These are phyloP conservation scores for Mystacides longicornis DNA, from an alignment of 2,888 invertebrate genomes.

Conservation along the genomic window DNA sequence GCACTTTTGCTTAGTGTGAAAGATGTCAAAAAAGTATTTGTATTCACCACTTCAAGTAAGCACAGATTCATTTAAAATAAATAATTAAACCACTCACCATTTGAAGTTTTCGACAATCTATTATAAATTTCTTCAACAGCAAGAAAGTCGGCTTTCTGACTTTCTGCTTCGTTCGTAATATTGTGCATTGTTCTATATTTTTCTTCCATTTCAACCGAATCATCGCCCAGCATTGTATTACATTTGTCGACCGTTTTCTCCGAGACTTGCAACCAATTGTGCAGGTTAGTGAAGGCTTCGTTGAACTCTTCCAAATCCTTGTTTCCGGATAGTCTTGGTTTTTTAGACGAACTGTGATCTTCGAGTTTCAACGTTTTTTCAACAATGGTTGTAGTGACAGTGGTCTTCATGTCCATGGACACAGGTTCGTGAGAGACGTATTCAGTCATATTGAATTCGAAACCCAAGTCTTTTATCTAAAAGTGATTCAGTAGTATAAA, in stretches of 20 bases:
- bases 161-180: slow-evolving; percentile 41
- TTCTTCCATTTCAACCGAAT: slow-evolving; percentile 32
- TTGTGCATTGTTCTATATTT: slow-evolving; percentile 30
- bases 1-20: too few relatives aligned
- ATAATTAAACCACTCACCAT: slow-evolving; percentile 29
- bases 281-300: slow-evolving; percentile 34
- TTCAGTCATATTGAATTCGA: slow-evolving; percentile 41
- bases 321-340: slow-evolving; percentile 34
- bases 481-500: too few relatives aligned
- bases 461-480: slow-evolving; percentile 56
- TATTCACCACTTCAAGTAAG: too few relatives aligned
- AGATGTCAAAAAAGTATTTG: too few relatives aligned
- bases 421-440: slow-evolving; percentile 29
- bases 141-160: slow-evolving; percentile 47
- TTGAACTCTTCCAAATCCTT: slow-evolving; percentile 43
- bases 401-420: slow-evolving; percentile 32
- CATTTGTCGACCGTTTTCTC: slow-evolving; percentile 36
- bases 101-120: slow-evolving; percentile 44
- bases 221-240: slow-evolving; percentile 33
- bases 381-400: slow-evolving; percentile 33
- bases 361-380: slow-evolving; percentile 24
- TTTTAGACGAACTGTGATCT: slow-evolving; percentile 31
- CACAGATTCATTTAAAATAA: too few relatives aligned
- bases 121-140: slow-evolving; percentile 54
- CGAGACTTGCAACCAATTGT: slow-evolving; percentile 37